These are phyloP conservation scores for Campoplex capitator DNA, from an alignment of 2,888 invertebrate genomes.

Conservation along the genomic window DNA sequence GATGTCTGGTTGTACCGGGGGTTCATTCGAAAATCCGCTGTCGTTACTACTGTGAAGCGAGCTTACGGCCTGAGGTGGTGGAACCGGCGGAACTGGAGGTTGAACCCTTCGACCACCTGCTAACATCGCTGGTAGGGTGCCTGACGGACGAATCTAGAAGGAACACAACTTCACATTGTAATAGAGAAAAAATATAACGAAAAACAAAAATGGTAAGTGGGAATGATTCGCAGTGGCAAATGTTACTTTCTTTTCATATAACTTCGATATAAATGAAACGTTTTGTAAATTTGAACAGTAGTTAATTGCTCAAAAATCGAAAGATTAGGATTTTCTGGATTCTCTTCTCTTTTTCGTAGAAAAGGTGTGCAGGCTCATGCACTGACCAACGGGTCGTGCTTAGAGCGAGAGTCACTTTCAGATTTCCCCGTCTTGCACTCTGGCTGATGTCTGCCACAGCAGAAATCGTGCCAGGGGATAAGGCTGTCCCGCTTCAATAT, in stretches of 20 bases:
- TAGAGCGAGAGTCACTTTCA: too few species aligned
- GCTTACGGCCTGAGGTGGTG: conserved; percentile 84
- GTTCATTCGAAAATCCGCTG: conserved; percentile 96
- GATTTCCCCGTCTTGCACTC: too few species aligned
- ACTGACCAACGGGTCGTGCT: too few species aligned
- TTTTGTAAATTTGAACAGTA: too few species aligned
- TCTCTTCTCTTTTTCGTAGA: too few species aligned
- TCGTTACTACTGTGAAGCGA: conserved; percentile 96
- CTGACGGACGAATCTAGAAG: conserved; percentile 83
- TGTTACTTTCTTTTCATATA: not conserved
- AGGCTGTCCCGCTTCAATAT: too few species aligned
- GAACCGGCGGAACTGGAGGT: conserved; percentile 84
- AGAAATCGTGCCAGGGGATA: too few species aligned
- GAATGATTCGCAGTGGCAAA: not conserved
- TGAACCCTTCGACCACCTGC: conserved; percentile 84
- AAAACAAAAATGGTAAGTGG: not conserved
- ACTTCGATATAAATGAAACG: not conserved
- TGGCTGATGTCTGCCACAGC: too few species aligned
- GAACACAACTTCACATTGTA: conserved; percentile 8
- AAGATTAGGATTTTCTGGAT: too few species aligned
- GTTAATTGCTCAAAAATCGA: too few species aligned
- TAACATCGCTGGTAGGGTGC: conserved; percentile 82
- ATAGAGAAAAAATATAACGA: conserved; percentile 6
- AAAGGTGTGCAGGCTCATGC: too few species aligned
- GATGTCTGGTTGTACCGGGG: conserved; percentile 94